phyloP scores from a whole-genome alignment of 2,888 invertebrate species.

The Coelopa pilipes region DNA sequence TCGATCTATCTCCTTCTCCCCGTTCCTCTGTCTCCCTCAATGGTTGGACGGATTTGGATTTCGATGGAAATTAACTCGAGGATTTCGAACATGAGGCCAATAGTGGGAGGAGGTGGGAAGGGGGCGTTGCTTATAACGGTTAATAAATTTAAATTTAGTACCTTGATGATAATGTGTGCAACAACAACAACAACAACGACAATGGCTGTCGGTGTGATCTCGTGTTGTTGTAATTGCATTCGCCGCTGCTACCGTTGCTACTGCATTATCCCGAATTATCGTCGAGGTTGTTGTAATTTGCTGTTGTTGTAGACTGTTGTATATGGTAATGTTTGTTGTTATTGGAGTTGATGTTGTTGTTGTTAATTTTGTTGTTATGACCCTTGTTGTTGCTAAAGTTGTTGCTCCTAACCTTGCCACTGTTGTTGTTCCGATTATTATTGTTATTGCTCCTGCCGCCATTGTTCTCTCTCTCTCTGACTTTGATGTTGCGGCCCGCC shows the following conservation, averaged over 20 bases:
- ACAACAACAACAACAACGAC: constrained; percentile 3
- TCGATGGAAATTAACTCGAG: no score
- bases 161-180: constrained; percentile 17
- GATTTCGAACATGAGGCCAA: neutral
- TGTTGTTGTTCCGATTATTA: constrained; percentile 25
- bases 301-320: neutral
- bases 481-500: neutral
- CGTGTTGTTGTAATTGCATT: neutral
- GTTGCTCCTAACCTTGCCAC: constrained; percentile 6
- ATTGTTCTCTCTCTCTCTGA: neutral
- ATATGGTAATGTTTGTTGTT: no score
- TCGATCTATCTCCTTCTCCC: no score
- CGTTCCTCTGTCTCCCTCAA: no score
- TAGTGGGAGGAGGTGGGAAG: neutral
- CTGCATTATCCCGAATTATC: neutral
- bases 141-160: constrained; percentile 21
- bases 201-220: no score
- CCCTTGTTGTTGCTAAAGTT: neutral
- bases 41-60: no score
- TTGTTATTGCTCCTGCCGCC: neutral
- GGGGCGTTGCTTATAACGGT: constrained; percentile 4
- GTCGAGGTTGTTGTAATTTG: neutral
- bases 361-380: neutral
- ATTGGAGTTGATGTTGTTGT: no score
- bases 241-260: neutral